A percentile compares a stretch with the other conserved stretches of the same genome.
phyloP scores from a whole-genome alignment of 2,797 vertebrate species.

The Threskiornis aethiopicus region DNA sequence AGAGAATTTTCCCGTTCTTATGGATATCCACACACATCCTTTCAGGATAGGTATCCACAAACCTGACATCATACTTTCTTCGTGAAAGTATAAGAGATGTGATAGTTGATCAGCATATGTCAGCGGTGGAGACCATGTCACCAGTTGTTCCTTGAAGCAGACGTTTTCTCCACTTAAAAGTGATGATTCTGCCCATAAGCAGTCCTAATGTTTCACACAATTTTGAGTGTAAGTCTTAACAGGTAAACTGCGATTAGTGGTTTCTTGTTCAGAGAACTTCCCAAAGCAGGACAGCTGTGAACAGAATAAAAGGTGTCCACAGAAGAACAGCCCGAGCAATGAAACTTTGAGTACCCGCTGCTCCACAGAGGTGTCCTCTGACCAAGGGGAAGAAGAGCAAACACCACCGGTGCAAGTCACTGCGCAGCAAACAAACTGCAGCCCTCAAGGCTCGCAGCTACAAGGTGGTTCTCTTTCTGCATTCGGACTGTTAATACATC shows the following conservation, averaged over 20 bases:
- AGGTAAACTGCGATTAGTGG: not conserved
- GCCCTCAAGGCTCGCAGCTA: not conserved
- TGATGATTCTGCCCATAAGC: not conserved
- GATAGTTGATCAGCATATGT: not conserved
- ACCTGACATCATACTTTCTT: not conserved
- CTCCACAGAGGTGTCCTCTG: not conserved
- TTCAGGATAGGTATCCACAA: not conserved
- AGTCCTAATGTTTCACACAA: not conserved
- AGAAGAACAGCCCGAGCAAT: not conserved
- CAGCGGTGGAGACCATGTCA: not conserved
- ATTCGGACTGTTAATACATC: not conserved
- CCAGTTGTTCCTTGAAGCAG: not conserved
- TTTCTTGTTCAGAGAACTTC: not conserved
- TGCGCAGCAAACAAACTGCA: not conserved
- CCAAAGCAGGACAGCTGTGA: not conserved
- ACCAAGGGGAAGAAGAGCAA: not conserved
- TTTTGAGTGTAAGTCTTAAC: not conserved
- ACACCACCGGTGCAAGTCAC: not conserved
- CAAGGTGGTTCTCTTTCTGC: not conserved
- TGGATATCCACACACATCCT: not conserved
- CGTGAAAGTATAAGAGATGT: not conserved
- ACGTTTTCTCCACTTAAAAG: not conserved
- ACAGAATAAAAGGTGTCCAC: not conserved
- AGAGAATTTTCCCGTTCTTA: not conserved
- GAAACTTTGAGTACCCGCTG: rapidly evolving